Conservation (phyloP, 2,797 vertebrate species). For the Poecile montanus region DNA sequence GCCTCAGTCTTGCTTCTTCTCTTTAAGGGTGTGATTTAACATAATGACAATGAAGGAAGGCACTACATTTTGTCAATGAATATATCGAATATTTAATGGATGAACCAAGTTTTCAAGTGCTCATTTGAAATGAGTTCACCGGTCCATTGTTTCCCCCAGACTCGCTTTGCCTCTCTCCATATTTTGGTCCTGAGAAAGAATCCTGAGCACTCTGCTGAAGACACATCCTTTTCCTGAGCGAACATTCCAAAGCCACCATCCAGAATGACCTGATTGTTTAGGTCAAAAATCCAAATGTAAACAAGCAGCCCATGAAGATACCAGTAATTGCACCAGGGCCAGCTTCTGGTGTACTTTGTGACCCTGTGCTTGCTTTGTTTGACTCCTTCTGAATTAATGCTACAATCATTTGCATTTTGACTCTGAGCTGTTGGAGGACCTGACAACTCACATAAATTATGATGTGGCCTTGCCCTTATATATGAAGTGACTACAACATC, state of each 20-base stretch:
- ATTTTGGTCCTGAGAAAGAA: neutral
- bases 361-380: neutral
- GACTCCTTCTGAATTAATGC: neutral
- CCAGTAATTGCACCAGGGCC: neutral
- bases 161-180: neutral
- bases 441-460: constrained; percentile 6
- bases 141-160: neutral
- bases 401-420: neutral
- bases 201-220: neutral
- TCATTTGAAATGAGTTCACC: neutral
- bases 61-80: neutral
- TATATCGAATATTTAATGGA: neutral
- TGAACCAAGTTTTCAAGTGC: neutral
- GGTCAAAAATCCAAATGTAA: neutral
- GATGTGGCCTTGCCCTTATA: neutral
- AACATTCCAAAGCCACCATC: neutral
- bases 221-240: neutral
- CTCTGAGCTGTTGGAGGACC: neutral
- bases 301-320: neutral
- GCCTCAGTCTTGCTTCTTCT: neutral
- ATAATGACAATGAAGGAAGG: neutral
- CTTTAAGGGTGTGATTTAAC: neutral
- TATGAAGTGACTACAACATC: neutral
- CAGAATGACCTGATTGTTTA: neutral
- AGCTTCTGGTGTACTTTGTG: neutral